Conservation (phyloP, 2,888 invertebrate genomes). For the Patella caerulea region DNA sequence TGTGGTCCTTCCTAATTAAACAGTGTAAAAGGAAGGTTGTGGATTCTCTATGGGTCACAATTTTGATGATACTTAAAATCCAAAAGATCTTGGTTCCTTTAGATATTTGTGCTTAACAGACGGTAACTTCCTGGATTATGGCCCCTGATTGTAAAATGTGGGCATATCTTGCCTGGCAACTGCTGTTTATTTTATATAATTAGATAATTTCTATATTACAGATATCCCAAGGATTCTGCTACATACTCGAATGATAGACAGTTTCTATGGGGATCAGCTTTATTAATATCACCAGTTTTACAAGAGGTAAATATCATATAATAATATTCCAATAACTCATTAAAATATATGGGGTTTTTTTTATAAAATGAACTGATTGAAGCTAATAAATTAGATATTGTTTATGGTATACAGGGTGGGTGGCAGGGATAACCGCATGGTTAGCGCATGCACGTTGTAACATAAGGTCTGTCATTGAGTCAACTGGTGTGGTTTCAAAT, state of each 20-base stretch:
- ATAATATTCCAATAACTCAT: not conserved
- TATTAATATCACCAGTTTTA: slow-evolving; percentile 64
- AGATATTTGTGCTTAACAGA: no score
- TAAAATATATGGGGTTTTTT: not conserved
- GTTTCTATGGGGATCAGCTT: slow-evolving; percentile 68
- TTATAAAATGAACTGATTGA: not conserved
- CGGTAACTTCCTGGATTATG: no score
- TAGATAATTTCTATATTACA: slow-evolving; percentile 23
- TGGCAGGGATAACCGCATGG: no score
- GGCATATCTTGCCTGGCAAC: no score
- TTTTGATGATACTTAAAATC: no score
- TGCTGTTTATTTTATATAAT: no score
- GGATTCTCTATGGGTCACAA: no score
- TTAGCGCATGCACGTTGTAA: no score
- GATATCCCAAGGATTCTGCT: slow-evolving; percentile 48
- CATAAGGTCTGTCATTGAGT: no score
- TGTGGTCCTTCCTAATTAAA: not conserved
- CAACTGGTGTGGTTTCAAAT: no score
- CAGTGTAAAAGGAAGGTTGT: not conserved
- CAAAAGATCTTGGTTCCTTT: no score
- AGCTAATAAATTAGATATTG: not conserved
- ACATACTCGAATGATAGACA: slow-evolving; percentile 54
- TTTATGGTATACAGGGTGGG: not conserved
- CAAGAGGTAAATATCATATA: slow-evolving; percentile 38
- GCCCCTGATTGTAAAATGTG: no score